These are phyloP conservation scores for Diaphora mendica DNA, from an alignment of 2,888 invertebrate genomes.

Conservation along the genomic window DNA sequence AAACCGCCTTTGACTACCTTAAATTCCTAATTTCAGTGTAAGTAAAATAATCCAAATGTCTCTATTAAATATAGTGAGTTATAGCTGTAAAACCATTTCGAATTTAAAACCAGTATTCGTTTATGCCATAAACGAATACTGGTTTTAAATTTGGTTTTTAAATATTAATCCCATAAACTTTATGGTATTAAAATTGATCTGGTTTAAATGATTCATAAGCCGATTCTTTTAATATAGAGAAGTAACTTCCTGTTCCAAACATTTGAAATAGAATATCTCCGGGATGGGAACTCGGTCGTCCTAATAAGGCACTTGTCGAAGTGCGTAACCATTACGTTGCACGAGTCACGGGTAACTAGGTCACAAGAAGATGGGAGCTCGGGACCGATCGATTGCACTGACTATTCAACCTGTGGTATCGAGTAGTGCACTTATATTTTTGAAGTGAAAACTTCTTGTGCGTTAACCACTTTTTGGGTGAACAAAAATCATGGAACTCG, in stretches of 20 bases:
- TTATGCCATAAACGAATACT: too few relatives aligned
- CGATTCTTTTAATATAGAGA: not conserved
- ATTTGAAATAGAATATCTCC: constrained; percentile 6
- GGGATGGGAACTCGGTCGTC: constrained; percentile 28
- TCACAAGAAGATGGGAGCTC: constrained; percentile 63
- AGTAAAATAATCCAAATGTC: not conserved
- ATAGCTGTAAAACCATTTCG: too few relatives aligned
- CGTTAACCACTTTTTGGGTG: too few relatives aligned
- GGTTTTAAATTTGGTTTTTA: too few relatives aligned
- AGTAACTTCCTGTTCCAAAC: constrained; percentile 11
- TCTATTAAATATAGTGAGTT: not conserved
- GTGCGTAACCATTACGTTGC: constrained; percentile 53
- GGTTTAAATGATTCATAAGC: not conserved
- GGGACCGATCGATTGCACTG: constrained; percentile 67
- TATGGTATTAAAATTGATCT: not conserved
- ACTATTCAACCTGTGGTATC: constrained; percentile 64
- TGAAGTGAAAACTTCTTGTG: too few relatives aligned
- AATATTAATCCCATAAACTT: too few relatives aligned
- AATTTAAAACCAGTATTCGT: not conserved
- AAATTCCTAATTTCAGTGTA: not conserved
- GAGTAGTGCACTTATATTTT: constrained; percentile 52
- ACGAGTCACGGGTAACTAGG: constrained; percentile 65
- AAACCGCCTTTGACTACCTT: not conserved
- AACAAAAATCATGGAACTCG: too few relatives aligned
- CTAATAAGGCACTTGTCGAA: constrained; percentile 55